These are phyloP conservation scores for Hydropsyche tenuis DNA, from an alignment of 1,140 invertebrate genomes.

Conservation along the genomic window DNA sequence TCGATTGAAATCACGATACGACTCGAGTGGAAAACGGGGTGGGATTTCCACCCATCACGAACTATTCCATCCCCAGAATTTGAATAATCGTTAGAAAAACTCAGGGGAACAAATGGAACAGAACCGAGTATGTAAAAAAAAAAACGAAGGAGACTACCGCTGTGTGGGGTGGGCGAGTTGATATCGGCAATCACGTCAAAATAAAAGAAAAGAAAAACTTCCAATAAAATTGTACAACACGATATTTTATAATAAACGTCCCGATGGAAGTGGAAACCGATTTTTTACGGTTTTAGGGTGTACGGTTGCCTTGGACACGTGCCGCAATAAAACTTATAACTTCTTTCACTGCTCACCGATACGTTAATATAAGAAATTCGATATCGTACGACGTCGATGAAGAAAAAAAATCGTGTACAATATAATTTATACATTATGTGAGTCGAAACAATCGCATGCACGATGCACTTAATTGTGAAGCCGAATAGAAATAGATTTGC, in stretches of 20 bases:
- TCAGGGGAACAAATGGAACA: conserved; percentile 31
- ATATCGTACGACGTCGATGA: neutral
- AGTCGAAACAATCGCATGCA: conserved; percentile 5
- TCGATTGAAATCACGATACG: conserved; percentile 47
- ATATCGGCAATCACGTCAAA: conserved; percentile 48
- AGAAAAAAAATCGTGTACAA: neutral
- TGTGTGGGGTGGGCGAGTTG: conserved; percentile 25
- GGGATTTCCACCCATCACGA: neutral
- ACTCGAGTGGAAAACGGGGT: conserved; percentile 16
- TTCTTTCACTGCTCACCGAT: conserved; percentile 31
- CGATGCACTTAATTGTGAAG: conserved; percentile 29
- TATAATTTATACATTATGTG: conserved; percentile 3
- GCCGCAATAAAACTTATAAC: conserved; percentile 42
- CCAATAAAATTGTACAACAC: conserved; percentile 49
- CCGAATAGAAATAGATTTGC: conserved; percentile 18
- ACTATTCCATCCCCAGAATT: conserved; percentile 33
- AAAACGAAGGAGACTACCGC: neutral
- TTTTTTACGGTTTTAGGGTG: conserved; percentile 37
- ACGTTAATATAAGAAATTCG: conserved; percentile 30
- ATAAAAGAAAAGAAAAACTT: conserved; percentile 37
- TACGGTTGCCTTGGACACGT: conserved; percentile 37
- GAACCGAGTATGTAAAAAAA: neutral
- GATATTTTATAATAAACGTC: conserved; percentile 50
- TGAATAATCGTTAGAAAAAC: conserved; percentile 42
- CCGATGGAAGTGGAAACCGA: conserved; percentile 37